Evolutionary conservation across 2,113 vertebrate species (phyloP).

Genomic region (Chloebia gouldiae): DNA sequence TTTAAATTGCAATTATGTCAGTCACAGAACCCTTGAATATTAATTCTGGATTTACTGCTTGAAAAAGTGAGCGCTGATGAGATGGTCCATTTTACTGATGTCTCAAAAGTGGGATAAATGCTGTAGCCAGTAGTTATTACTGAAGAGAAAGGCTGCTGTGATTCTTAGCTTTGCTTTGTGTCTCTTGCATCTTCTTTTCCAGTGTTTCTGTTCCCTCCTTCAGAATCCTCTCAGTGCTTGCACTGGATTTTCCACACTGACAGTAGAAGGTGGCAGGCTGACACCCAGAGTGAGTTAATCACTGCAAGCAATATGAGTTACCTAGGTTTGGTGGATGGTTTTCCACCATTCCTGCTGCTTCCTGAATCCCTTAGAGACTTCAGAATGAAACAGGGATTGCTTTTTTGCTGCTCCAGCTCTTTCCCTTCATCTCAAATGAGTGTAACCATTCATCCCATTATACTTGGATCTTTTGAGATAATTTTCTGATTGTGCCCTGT

Average conservation of each 20-base stretch:
- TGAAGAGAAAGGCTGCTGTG: neutral
- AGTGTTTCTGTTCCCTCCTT: constrained; percentile 2
- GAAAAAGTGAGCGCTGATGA: constrained; percentile 70
- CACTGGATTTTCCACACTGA: neutral
- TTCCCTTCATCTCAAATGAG: neutral
- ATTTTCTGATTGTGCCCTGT: neutral
- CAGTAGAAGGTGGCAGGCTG: neutral
- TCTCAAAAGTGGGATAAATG: neutral
- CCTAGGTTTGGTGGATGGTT: neutral
- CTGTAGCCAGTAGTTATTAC: neutral
- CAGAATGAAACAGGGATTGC: neutral
- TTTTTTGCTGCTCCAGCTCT: neutral
- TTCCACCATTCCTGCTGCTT: neutral
- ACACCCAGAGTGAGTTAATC: neutral
- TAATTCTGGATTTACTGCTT: constrained; percentile 76
- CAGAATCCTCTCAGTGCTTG: neutral
- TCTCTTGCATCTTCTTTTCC: neutral
- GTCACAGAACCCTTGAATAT: constrained; percentile 73
- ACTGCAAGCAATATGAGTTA: neutral
- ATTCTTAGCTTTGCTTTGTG: neutral
- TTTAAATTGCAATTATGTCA: constrained; percentile 83
- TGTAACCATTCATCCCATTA: neutral
- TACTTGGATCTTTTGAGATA: neutral
- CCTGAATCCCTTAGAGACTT: neutral
- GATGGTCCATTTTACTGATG: constrained; percentile 27